Percentiles rank a stretch among this genome's conserved stretches.
Conservation (phyloP, 2,888 invertebrate genomes). For the Noctua comes region DNA sequence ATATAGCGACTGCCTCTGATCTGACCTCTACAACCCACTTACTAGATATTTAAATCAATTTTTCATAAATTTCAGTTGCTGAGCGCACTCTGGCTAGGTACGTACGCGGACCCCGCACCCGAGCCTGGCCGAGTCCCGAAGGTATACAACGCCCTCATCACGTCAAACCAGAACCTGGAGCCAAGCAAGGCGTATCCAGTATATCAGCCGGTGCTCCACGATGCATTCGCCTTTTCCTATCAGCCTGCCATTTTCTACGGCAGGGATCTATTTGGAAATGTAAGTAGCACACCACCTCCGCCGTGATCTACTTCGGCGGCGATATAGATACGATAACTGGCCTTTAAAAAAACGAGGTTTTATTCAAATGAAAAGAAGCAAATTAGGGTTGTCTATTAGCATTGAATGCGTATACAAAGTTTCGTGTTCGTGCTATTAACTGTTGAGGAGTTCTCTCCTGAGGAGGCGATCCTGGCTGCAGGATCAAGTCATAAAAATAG, state of each 20-base stretch:
- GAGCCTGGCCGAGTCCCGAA: constrained; percentile 92
- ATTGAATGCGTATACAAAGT: not conserved
- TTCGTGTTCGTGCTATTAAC: not conserved
- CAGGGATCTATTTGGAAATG: constrained; percentile 80
- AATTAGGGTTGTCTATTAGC: not conserved
- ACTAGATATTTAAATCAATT: not conserved
- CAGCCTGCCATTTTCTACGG: constrained; percentile 82
- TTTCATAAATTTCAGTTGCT: constrained; percentile 75
- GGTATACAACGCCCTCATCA: constrained; percentile 95
- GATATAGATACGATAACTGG: too few species aligned
- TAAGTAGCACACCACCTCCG: constrained; percentile 68
- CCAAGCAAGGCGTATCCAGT: constrained; percentile 94
- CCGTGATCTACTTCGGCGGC: too few species aligned
- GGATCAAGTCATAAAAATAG: too few species aligned
- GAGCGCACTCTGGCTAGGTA: constrained; percentile 70
- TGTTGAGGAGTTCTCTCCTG: not conserved
- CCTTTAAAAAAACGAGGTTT: not conserved
- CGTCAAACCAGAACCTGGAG: constrained; percentile 93
- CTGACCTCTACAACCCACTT: not conserved
- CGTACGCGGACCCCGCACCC: constrained; percentile 80
- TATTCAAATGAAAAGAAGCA: not conserved
- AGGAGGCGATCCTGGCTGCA: not conserved
- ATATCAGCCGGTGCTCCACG: constrained; percentile 93
- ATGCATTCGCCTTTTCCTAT: constrained; percentile 89
- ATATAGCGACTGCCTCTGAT: not conserved